Percentiles rank a stretch among this genome's conserved stretches.
These are phyloP conservation scores for Enteromius viviparus DNA, from an alignment of 2,797 vertebrate species.

Conservation along the genomic window DNA sequence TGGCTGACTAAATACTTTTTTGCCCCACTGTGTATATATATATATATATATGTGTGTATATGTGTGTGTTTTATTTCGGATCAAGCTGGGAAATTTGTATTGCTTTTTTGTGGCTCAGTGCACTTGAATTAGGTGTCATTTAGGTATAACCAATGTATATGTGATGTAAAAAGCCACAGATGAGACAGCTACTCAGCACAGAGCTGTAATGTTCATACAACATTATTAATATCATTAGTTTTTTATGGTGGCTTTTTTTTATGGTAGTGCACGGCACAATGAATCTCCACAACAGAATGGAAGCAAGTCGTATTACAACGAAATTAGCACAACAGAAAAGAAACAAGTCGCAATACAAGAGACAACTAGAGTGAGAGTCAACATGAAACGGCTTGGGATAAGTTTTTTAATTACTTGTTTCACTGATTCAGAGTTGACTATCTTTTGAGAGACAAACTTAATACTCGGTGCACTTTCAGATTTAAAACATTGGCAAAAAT, in stretches of 20 bases:
- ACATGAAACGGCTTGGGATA: too few species aligned
- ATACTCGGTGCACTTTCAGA: too few species aligned
- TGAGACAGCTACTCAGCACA: background rate
- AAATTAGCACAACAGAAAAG: background rate
- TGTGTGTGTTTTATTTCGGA: constrained; percentile 60
- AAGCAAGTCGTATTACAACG: too few species aligned
- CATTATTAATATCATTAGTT: background rate
- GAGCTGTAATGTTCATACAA: background rate
- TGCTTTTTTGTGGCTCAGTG: background rate
- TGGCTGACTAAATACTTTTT: too few species aligned
- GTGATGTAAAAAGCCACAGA: background rate
- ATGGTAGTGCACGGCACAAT: background rate
- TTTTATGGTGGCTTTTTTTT: background rate
- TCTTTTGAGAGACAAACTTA: too few species aligned
- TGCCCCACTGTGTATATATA: background rate
- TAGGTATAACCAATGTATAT: background rate
- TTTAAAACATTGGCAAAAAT: too few species aligned
- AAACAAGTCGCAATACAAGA: too few species aligned
- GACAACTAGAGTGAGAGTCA: too few species aligned
- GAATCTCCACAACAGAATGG: background rate
- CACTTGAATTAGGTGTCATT: constrained; percentile 4
- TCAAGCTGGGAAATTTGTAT: background rate
- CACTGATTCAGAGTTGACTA: too few species aligned
- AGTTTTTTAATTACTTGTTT: too few species aligned
- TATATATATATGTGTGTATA: too few species aligned